Percentiles rank a stretch among this genome's conserved stretches.
Conservation (phyloP, 2,888 invertebrate genomes). For the Morpho deidamia region DNA sequence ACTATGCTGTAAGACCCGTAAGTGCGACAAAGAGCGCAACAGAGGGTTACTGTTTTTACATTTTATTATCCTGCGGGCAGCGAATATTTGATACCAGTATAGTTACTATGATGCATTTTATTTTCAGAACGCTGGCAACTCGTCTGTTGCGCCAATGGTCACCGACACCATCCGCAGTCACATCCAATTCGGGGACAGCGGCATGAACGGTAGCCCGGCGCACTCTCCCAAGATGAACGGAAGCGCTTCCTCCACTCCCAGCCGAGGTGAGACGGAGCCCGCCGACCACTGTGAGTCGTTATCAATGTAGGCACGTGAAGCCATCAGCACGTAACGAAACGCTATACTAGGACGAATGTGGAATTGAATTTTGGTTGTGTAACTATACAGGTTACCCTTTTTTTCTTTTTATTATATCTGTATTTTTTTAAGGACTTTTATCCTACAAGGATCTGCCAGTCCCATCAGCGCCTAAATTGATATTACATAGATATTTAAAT, state of each 20-base stretch:
- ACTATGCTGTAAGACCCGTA: too few relatives aligned
- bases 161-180: conserved; percentile 80
- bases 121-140: conserved; percentile 61
- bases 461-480: too few relatives aligned
- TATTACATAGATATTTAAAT: too few relatives aligned
- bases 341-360: conserved; percentile 22
- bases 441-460: too few relatives aligned
- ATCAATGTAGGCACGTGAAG: conserved; percentile 55
- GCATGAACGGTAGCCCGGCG: conserved; percentile 53
- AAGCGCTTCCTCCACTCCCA: conserved; percentile 62
- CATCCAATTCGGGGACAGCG: conserved; percentile 74
- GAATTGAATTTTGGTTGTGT: conserved; percentile 15
- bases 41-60: too few relatives aligned
- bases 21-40: too few relatives aligned
- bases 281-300: conserved; percentile 70
- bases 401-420: too few relatives aligned
- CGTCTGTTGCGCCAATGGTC: conserved; percentile 69
- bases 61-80: too few relatives aligned
- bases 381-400: too few relatives aligned
- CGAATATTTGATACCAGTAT: too few relatives aligned
- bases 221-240: conserved; percentile 64
- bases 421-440: too few relatives aligned
- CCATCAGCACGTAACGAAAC: conserved; percentile 40
- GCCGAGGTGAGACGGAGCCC: conserved; percentile 72
- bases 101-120: neutral